Evolutionary conservation across 2,888 invertebrate genomes (phyloP).

Genomic region (Didymodactylos carnosus): DNA sequence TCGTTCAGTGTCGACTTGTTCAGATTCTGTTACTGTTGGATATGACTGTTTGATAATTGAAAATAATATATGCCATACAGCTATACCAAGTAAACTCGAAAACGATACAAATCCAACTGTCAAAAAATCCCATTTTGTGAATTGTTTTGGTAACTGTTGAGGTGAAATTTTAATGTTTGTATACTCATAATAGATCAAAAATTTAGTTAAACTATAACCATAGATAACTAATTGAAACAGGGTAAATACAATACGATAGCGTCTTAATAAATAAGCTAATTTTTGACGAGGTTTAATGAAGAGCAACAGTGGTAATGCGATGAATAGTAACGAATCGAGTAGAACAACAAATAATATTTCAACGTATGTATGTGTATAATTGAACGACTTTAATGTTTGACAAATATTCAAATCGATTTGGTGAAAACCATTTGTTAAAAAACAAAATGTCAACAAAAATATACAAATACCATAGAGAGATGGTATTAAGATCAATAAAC

Average conservation of each 20-base stretch:
- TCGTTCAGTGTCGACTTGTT: not conserved
- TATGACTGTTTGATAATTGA: not conserved
- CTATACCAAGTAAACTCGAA: not conserved
- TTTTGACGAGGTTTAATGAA: not conserved
- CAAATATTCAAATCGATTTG: not conserved
- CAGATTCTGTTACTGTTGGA: not conserved
- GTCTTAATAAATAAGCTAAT: not conserved
- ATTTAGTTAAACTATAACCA: not conserved
- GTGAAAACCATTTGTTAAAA: not conserved
- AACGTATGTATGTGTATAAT: not conserved
- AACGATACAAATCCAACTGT: not conserved
- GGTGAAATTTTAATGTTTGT: not conserved
- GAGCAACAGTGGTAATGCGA: not conserved
- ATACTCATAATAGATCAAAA: not conserved
- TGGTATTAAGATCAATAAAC: not conserved
- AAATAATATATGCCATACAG: not conserved
- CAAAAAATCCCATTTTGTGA: not conserved
- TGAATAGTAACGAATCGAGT: not conserved
- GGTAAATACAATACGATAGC: not conserved
- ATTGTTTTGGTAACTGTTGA: not conserved
- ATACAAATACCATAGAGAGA: not conserved
- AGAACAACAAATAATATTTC: not conserved
- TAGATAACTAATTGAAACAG: not conserved
- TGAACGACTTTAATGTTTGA: not conserved
- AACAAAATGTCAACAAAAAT: not conserved